Evolutionary conservation across 37 sponge, comb jelly and placozoan genomes (phyloP), one percentile per base, ranked within the genome.

Genomic region (Crambe crambe): DNA sequence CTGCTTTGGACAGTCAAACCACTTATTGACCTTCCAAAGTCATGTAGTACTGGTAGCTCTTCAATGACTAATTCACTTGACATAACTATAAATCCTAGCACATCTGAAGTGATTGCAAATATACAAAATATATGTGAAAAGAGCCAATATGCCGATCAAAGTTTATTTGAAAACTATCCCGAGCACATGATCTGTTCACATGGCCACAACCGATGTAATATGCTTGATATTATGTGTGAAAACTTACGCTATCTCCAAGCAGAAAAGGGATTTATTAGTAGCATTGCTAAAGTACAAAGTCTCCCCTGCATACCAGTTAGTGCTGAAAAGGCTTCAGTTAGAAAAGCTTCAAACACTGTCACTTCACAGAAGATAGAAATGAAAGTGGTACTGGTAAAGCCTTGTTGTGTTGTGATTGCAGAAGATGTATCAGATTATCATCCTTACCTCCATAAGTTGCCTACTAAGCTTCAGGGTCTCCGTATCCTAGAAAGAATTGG

Each of bases 1-100:
- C 25, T 58, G 59, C 5, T 87, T 37, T 87, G 87, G 87, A 80
- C 87, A 21, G 77, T 87, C 25, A 81, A 58, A 30, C 87, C 87
- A 39, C 27, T 87, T 26, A 56, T 80, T 26, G 25, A 12, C 8
- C 59, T 58, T 18, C 59, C 59, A 18, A 12, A 58, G 20, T 2
- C 3, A 58, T 58, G 18, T 58, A 51, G 15, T 15, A 22, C 22
- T 64, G 17, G 32, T 1, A 5, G 25, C 29, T 23, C 18, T 10
- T 34, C 20, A 62, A 3, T 56, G 56, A 64, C 2, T 30, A 37
- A 25, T 51, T 26, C 3, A 3, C 58, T 86, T 15, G 70, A 58
- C 0, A 15, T 86, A 3, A 62, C 29, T 5, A 22, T 41, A 36
- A 5, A 29, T 17, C 81, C 88, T 41, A 41, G 4, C 27, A n/a